Conservation (phyloP, 23 tunicate species). For the Halocynthia aurantium region DNA sequence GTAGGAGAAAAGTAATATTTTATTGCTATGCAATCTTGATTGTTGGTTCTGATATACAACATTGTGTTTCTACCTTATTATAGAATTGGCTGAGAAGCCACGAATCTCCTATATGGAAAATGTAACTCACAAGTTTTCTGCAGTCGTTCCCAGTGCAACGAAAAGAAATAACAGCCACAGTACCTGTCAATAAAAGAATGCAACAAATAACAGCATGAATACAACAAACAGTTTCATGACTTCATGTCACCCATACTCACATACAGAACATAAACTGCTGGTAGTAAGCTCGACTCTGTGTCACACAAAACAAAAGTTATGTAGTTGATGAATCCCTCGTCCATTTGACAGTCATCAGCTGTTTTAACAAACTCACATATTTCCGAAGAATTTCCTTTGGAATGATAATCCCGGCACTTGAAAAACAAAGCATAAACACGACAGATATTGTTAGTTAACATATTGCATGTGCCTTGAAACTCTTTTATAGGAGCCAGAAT, state of each 20-base stretch:
- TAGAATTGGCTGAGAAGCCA: no score
- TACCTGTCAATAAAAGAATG: constrained; percentile 33
- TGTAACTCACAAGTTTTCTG: constrained; percentile 87
- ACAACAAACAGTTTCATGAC: neutral
- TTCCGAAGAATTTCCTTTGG: constrained; percentile 35
- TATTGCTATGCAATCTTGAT: no score
- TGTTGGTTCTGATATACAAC: no score
- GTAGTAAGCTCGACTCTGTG: constrained; percentile 30
- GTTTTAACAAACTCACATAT: constrained; percentile 64
- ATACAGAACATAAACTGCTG: constrained; percentile 45
- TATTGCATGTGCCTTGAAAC: no score
- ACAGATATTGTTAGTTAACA: neutral
- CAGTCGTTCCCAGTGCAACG: constrained; percentile 90
- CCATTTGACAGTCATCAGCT: constrained; percentile 70
- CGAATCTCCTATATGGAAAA: no score
- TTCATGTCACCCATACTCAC: constrained; percentile 29
- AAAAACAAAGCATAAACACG: neutral
- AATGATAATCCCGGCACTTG: constrained; percentile 76
- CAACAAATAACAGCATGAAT: neutral
- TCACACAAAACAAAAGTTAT: constrained; percentile 59
- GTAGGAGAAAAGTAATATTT: no score
- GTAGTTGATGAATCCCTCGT: constrained; percentile 85
- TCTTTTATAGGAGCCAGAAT: neutral
- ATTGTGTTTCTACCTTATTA: no score
- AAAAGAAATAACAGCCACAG: constrained; percentile 80